phyloP scores from a whole-genome alignment of 1,140 invertebrate species.

The Arion vulgaris region DNA sequence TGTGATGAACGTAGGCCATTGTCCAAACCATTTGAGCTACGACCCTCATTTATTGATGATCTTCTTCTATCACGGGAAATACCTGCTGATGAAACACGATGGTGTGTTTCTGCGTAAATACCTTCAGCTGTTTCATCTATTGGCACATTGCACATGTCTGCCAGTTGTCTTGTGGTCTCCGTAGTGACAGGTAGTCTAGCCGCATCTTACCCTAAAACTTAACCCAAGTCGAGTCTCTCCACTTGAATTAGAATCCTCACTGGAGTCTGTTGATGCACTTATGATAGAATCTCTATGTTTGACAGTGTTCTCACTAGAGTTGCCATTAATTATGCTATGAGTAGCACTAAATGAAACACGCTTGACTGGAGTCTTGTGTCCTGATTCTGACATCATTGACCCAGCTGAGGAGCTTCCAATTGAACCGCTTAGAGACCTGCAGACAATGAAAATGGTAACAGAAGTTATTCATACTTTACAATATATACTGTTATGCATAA shows the following conservation, averaged over 20 bases:
- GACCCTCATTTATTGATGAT: constrained; percentile 44
- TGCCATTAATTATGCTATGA: constrained; percentile 65
- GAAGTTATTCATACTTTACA: neutral
- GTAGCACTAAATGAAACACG: constrained; percentile 70
- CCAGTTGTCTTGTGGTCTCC: constrained; percentile 67
- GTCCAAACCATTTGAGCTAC: constrained; percentile 37
- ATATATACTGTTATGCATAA: neutral
- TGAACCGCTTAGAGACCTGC: constrained; percentile 34
- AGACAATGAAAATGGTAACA: neutral
- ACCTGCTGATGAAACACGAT: constrained; percentile 43
- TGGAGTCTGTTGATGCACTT: constrained; percentile 67
- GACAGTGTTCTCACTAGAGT: constrained; percentile 54
- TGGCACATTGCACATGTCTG: constrained; percentile 62
- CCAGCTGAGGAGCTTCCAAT: constrained; percentile 13
- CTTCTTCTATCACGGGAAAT: constrained; percentile 47
- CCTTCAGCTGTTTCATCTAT: constrained; percentile 48
- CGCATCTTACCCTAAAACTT: constrained; percentile 57
- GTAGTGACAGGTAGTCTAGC: constrained; percentile 66
- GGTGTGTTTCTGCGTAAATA: constrained; percentile 35
- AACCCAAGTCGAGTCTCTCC: constrained; percentile 56
- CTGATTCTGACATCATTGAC: constrained; percentile 18
- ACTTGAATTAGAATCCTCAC: constrained; percentile 67
- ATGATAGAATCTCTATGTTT: constrained; percentile 68
- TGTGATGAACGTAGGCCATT: neutral
- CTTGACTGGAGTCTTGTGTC: constrained; percentile 63